Evolutionary conservation across 2,888 invertebrate species (phyloP).

Genomic region (Loripinus fragilis): DNA sequence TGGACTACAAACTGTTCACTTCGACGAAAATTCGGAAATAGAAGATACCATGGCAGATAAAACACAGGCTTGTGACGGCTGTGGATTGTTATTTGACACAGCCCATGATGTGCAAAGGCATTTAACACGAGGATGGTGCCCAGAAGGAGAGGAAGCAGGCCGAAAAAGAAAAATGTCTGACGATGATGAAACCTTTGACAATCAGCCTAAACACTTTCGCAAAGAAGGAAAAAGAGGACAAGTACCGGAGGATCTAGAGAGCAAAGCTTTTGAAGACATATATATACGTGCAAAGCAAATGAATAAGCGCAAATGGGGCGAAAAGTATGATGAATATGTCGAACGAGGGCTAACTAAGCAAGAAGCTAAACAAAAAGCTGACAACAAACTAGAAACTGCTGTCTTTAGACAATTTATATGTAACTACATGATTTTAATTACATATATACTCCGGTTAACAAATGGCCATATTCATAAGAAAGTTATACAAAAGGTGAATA

Average conservation of each 20-base stretch:
- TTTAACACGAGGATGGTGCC: conserved; percentile 1
- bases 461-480: not conserved
- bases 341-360: not conserved
- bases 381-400: not conserved
- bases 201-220: not conserved
- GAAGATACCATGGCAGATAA: conserved; percentile 22
- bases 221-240: not conserved
- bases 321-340: not conserved
- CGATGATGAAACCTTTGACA: not conserved
- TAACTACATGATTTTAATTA: not conserved
- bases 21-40: conserved; percentile 7
- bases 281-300: not conserved
- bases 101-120: conserved; percentile 13
- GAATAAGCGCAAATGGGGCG: not conserved
- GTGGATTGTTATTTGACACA: conserved; percentile 35
- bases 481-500: not conserved
- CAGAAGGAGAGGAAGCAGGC: conserved; percentile 27
- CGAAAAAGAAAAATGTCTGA: not conserved
- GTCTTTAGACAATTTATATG: not conserved
- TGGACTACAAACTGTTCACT: conserved; percentile 12
- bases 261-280: not conserved
- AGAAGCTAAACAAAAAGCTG: conserved; percentile 1
- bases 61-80: conserved; percentile 34
- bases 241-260: not conserved
- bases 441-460: not conserved